These are phyloP conservation scores for Alfaro cultratus DNA, from an alignment of 2,797 vertebrate genomes.

Conservation along the genomic window DNA sequence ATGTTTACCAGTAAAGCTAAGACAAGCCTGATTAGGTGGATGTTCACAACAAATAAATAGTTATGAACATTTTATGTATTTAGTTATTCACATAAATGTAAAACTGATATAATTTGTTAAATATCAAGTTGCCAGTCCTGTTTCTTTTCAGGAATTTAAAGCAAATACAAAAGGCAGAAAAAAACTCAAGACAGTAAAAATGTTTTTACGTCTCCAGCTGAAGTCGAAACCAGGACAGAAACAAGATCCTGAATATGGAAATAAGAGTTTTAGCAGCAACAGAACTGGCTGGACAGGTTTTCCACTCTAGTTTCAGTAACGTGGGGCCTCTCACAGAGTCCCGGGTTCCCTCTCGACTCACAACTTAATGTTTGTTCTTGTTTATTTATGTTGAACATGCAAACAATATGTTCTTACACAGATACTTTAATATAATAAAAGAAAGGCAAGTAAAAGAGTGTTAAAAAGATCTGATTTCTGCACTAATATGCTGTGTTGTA, in stretches of 20 bases:
- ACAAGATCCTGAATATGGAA: slow-evolving; percentile 21
- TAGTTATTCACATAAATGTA: not conserved
- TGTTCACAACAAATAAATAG: not conserved
- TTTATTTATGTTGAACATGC: not conserved
- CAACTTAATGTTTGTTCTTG: not conserved
- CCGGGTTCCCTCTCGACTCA: too few species aligned
- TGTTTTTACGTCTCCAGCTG: too few species aligned
- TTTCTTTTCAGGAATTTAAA: not conserved
- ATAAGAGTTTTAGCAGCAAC: slow-evolving; percentile 2
- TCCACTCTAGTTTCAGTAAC: not conserved
- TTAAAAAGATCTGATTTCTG: not conserved
- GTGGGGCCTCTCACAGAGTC: not conserved
- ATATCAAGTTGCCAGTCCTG: not conserved
- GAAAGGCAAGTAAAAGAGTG: not conserved
- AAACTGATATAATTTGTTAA: not conserved
- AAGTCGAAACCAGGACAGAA: slow-evolving; percentile 1
- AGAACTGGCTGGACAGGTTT: not conserved
- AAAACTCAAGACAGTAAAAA: not conserved
- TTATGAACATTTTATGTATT: not conserved
- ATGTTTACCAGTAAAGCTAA: not conserved
- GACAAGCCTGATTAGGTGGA: not conserved
- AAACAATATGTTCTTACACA: not conserved
- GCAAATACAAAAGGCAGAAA: not conserved
- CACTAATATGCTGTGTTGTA: too few species aligned
- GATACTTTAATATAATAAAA: not conserved